A percentile compares a stretch with the other conserved stretches of the same genome.
These are phyloP conservation scores for Caenorhabditis sinica DNA, from an alignment of 2,888 invertebrate species.

Conservation along the genomic window DNA sequence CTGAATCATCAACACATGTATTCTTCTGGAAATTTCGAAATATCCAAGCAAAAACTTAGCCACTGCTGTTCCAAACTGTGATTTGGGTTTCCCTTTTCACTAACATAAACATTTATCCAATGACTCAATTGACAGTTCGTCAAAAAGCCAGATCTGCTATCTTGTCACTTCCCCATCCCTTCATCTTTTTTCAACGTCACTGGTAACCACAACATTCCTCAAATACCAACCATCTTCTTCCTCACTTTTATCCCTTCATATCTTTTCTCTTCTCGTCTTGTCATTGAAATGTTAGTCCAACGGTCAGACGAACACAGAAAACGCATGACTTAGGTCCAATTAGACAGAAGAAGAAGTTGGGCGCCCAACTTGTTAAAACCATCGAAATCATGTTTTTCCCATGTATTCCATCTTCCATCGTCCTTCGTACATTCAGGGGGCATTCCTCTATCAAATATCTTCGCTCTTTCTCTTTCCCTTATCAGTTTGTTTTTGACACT, in stretches of 20 bases:
- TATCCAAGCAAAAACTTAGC: no score
- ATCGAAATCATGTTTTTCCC: slow-evolving; percentile 48
- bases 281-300: slow-evolving; percentile 39
- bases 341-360: slow-evolving; percentile 27
- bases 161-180: slow-evolving; percentile 4
- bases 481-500: slow-evolving; percentile 57
- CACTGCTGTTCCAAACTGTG: not conserved
- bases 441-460: slow-evolving; percentile 22
- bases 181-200: slow-evolving; percentile 21
- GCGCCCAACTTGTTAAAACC: slow-evolving; percentile 56
- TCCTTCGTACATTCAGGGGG: slow-evolving; percentile 33
- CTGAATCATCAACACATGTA: no score
- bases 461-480: not conserved
- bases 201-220: slow-evolving; percentile 57
- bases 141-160: slow-evolving; percentile 25
- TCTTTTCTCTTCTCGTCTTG: slow-evolving; percentile 38
- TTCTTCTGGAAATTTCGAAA: no score
- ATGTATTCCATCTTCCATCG: slow-evolving; percentile 16
- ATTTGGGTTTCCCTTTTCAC: not conserved
- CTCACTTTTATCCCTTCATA: slow-evolving; percentile 39
- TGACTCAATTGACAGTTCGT: slow-evolving; percentile 42
- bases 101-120: slow-evolving; percentile 8
- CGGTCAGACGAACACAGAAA: slow-evolving; percentile 51
- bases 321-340: slow-evolving; percentile 47
- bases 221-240: slow-evolving; percentile 27